A percentile compares a stretch with the other conserved stretches of the same genome.
Conservation (phyloP, 1,140 invertebrate genomes). For the Drosophila varians region DNA sequence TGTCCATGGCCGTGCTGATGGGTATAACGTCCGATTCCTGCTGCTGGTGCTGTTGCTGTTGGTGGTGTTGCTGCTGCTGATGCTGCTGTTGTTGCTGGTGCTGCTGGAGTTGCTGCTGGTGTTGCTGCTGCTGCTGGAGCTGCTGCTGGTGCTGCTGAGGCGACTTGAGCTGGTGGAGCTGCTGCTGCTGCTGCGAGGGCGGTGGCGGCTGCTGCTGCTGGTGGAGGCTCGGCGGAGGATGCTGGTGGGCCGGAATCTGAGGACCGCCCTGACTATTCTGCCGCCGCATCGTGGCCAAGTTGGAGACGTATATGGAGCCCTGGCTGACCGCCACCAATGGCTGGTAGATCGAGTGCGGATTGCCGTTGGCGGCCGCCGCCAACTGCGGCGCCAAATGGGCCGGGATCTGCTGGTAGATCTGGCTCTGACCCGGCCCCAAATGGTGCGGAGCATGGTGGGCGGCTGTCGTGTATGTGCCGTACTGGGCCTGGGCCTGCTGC, state of each 20-base stretch:
- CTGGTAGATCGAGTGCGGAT: slow-evolving; percentile 82
- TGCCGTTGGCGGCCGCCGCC: slow-evolving; percentile 58
- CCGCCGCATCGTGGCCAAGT: slow-evolving; percentile 78
- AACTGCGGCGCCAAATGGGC: slow-evolving; percentile 67
- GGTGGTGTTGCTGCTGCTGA: slow-evolving; percentile 34
- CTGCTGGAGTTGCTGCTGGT: slow-evolving; percentile 48
- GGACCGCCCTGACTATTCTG: slow-evolving; percentile 76
- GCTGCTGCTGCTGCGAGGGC: slow-evolving; percentile 32
- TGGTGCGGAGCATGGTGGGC: slow-evolving; percentile 76
- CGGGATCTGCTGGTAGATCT: slow-evolving; percentile 83
- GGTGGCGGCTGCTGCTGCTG: slow-evolving; percentile 59
- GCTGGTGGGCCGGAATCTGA: slow-evolving; percentile 72
- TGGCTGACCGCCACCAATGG: slow-evolving; percentile 78
- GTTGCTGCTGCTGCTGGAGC: slow-evolving; percentile 12
- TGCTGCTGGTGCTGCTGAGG: slow-evolving; percentile 21
- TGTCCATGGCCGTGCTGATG: slow-evolving; percentile 71
- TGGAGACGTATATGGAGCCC: slow-evolving; percentile 79
- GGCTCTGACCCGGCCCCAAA: slow-evolving; percentile 68
- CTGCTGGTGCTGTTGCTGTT: slow-evolving; percentile 25
- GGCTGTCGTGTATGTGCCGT: slow-evolving; percentile 76
- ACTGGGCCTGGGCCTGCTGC: slow-evolving; percentile 63
- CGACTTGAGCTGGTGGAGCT: slow-evolving; percentile 13
- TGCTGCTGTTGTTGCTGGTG: slow-evolving; percentile 30
- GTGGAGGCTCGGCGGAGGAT: slow-evolving; percentile 42
- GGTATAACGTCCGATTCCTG: slow-evolving; percentile 61